Conservation (phyloP, 64 coral and sea anemone species). For the Porites australiensis region DNA sequence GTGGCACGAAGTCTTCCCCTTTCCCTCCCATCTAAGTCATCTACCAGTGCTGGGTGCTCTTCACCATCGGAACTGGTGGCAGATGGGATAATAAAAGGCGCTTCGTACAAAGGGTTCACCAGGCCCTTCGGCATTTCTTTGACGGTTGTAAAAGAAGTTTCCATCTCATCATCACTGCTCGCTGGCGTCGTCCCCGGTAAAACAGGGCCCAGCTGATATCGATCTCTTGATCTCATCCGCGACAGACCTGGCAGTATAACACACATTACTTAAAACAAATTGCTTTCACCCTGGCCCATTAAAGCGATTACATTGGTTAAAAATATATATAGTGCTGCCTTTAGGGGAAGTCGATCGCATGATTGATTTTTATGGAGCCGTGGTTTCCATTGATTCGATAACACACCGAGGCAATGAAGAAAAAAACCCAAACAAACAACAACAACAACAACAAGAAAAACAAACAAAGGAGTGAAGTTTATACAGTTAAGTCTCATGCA, state of each 20-base stretch:
- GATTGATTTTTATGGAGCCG: no score
- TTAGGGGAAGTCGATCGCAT: no score
- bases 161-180: constrained; percentile 1
- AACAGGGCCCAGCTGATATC: not conserved
- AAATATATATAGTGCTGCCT: no score
- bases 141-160: constrained; percentile 1
- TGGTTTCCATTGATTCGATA: no score
- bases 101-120: not conserved
- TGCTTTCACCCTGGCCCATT: no score
- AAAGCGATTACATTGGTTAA: no score
- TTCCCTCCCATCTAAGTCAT: not conserved
- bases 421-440: no score
- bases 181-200: not conserved
- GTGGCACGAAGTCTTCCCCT: not conserved
- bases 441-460: no score
- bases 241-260: not conserved
- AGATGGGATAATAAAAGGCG: not conserved
- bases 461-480: no score
- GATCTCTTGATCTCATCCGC: not conserved
- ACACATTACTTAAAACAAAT: not conserved
- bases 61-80: not conserved
- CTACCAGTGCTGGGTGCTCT: not conserved
- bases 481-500: no score
- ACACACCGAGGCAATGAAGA: no score
- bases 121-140: not conserved